Evolutionary conservation across 37 sponge, comb jelly and placozoan species (phyloP).

Genomic region (Halisarca cf. caerulea): DNA sequence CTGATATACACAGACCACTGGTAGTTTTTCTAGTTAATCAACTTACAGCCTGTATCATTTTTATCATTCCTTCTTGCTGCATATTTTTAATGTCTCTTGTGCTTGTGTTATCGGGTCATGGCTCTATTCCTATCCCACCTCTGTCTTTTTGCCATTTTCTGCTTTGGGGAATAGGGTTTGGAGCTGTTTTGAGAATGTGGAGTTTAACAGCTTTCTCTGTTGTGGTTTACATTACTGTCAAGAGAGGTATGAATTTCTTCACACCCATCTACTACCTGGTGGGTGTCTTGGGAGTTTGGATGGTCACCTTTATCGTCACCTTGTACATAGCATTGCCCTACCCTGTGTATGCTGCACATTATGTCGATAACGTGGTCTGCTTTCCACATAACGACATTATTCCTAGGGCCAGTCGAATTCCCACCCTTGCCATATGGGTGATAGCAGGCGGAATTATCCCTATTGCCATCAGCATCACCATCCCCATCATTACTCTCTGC

Average conservation of each 20-base stretch:
- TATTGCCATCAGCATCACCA: background rate
- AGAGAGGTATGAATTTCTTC: background rate
- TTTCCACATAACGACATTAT: background rate
- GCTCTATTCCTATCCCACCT: background rate
- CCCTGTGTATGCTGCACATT: background rate
- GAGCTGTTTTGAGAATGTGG: conserved; percentile 3
- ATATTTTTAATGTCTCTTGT: background rate
- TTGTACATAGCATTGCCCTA: background rate
- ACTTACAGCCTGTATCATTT: background rate
- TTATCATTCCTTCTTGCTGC: background rate
- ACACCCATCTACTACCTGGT: background rate
- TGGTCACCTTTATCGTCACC: background rate
- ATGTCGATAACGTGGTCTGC: background rate
- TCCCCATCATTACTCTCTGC: conserved; percentile 1
- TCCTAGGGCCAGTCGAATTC: background rate
- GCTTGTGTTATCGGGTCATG: background rate
- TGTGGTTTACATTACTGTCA: background rate
- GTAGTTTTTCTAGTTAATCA: background rate
- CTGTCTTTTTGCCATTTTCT: background rate
- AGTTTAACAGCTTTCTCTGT: background rate
- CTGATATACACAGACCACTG: background rate
- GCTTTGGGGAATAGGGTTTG: background rate
- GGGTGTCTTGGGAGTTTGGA: background rate
- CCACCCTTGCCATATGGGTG: background rate
- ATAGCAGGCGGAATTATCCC: background rate